These are phyloP conservation scores for Dinocampus coccinellae DNA, from an alignment of 2,888 invertebrate species.

Conservation along the genomic window DNA sequence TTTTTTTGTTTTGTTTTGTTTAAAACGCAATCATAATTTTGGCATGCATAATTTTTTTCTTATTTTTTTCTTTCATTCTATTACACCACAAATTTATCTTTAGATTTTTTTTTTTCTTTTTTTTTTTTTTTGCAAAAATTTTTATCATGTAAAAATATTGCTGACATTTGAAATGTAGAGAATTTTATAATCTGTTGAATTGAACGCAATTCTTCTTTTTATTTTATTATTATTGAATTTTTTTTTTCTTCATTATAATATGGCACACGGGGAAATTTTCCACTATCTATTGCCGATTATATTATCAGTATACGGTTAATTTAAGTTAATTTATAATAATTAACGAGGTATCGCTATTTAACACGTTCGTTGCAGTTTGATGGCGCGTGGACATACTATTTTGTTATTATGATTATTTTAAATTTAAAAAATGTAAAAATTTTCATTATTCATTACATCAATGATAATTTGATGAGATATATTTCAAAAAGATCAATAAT, in stretches of 20 bases:
- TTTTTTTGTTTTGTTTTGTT: neutral
- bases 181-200: constrained; percentile 46
- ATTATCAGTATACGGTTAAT: constrained; percentile 24
- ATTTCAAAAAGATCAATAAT: too few relatives aligned
- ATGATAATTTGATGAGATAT: too few relatives aligned
- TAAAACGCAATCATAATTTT: neutral
- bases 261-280: neutral
- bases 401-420: neutral
- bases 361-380: neutral
- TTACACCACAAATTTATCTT: neutral
- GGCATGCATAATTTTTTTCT: neutral
- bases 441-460: neutral
- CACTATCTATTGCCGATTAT: constrained; percentile 9
- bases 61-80: neutral
- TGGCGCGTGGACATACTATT: neutral
- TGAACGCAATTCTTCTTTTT: too few relatives aligned
- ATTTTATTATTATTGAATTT: constrained; percentile 27
- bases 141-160: constrained; percentile 29
- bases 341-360: neutral
- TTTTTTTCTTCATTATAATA: neutral
- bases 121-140: constrained; percentile 15
- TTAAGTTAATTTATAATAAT: constrained; percentile 6
- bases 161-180: neutral
- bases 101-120: constrained; percentile 6
- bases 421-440: neutral